Conservation (phyloP, 2,113 vertebrate species). For the Platanista minor region DNA sequence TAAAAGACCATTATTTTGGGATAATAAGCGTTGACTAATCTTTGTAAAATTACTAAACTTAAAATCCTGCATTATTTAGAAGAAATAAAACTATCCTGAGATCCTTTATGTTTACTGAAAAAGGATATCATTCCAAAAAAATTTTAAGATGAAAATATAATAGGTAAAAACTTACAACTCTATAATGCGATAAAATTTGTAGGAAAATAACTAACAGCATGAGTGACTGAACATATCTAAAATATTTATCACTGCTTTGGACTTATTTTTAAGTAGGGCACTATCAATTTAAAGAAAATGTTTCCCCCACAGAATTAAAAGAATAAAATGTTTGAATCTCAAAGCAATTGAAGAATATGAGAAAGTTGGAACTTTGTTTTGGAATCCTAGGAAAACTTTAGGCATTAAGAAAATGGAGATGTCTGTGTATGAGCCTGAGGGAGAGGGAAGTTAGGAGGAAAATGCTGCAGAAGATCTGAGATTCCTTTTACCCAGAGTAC, state of each 20-base stretch:
- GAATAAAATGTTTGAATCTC: neutral
- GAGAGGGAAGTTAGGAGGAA: neutral
- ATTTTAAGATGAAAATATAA: neutral
- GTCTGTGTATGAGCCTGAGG: neutral
- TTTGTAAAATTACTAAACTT: conserved; percentile 12
- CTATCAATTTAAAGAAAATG: neutral
- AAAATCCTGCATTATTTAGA: conserved; percentile 26
- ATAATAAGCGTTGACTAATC: neutral
- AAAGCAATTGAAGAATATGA: neutral
- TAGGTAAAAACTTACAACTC: neutral
- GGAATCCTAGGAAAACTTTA: neutral
- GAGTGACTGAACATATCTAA: neutral
- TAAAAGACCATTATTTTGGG: neutral
- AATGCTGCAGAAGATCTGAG: neutral
- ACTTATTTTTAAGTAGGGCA: neutral
- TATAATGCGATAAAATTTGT: neutral
- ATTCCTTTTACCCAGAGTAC: neutral
- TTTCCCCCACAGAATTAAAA: neutral
- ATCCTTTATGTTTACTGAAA: neutral
- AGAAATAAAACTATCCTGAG: neutral
- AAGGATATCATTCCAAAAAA: neutral
- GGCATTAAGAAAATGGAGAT: neutral
- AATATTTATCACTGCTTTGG: neutral
- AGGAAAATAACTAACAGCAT: neutral
- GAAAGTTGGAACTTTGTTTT: neutral